Conservation (phyloP, 1,140 invertebrate species). For the Pseudomyrmex gracilis region DNA sequence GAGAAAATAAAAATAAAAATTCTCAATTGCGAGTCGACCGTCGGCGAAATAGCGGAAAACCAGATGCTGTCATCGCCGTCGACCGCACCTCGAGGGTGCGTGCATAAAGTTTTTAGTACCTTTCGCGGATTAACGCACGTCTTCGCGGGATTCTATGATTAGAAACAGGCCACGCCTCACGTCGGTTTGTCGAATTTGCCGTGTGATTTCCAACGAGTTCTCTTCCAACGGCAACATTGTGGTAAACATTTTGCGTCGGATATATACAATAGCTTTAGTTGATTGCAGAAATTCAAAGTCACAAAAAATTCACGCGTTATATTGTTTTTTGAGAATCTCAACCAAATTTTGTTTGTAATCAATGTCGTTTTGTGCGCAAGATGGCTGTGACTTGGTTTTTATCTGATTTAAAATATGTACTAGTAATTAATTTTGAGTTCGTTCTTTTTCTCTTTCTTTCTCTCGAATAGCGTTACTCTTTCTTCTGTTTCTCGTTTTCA, state of each 20-base stretch:
- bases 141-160: constrained; percentile 72
- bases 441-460: not conserved
- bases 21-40: constrained; percentile 9
- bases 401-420: not conserved
- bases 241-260: too few species aligned
- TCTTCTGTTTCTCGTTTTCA: constrained; percentile 1
- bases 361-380: too few species aligned
- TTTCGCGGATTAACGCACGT: constrained; percentile 63
- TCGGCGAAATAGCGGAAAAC: constrained; percentile 31
- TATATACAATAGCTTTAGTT: not conserved
- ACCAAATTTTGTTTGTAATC: too few species aligned
- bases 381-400: too few species aligned
- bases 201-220: constrained; percentile 33
- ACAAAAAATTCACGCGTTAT: not conserved
- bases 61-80: constrained; percentile 41
- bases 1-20: not conserved
- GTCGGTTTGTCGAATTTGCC: constrained; percentile 35
- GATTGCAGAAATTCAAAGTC: not conserved
- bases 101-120: constrained; percentile 60
- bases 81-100: constrained; percentile 4
- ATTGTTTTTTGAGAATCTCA: too few species aligned
- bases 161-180: constrained; percentile 61
- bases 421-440: not conserved
- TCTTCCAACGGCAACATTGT: not conserved
- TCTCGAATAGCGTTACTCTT: not conserved